A percentile compares a stretch with the other conserved stretches of the same genome.
phyloP scores from a whole-genome alignment of 2,113 vertebrate species.

The Choloepus hoffmanni region DNA sequence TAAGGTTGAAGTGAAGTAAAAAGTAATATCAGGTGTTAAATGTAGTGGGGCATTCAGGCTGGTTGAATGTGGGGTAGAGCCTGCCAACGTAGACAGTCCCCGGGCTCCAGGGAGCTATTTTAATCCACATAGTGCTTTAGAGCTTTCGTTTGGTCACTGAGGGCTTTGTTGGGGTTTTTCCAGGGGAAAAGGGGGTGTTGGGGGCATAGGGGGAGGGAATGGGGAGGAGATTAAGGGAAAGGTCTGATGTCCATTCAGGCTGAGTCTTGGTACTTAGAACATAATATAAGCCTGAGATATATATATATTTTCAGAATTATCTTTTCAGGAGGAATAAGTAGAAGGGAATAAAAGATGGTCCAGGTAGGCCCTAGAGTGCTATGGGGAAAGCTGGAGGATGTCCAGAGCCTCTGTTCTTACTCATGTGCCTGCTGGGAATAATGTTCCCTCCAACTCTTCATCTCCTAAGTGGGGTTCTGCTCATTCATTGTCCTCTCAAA shows the following conservation, averaged over 20 bases:
- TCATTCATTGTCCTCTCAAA: neutral
- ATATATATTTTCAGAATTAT: neutral
- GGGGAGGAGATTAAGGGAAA: neutral
- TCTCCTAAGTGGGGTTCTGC: no score
- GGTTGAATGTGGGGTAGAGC: neutral
- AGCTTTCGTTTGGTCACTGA: neutral
- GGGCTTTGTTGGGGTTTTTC: neutral
- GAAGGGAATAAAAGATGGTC: neutral
- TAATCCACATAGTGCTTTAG: neutral
- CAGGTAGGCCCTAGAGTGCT: neutral
- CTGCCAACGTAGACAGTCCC: neutral
- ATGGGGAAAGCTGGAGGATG: neutral
- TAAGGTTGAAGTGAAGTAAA: neutral
- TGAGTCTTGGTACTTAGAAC: neutral
- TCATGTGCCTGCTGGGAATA: neutral
- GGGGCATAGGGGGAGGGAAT: accelerated
- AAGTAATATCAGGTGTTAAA: neutral
- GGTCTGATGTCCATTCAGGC: neutral
- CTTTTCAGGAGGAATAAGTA: neutral
- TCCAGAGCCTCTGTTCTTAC: no score
- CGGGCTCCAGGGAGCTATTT: no score
- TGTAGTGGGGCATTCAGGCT: accelerated
- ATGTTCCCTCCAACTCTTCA: neutral
- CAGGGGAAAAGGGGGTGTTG: neutral
- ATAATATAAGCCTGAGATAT: neutral